These are phyloP conservation scores for Cristatella mucedo DNA, from an alignment of 2,888 invertebrate genomes.

Conservation along the genomic window DNA sequence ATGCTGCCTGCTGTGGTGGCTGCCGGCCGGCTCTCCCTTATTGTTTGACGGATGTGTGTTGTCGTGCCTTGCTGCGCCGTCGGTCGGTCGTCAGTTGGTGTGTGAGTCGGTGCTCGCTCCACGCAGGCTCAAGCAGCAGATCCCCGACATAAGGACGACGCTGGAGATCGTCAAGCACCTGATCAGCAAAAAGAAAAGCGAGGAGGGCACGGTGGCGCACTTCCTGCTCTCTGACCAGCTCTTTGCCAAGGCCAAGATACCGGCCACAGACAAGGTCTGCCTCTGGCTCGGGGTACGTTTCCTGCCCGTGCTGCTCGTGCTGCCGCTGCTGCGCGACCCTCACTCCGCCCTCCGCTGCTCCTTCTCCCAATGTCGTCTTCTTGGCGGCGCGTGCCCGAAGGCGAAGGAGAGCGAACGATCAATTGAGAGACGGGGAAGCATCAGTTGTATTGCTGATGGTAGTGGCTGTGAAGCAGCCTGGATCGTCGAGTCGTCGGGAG, in stretches of 20 bases:
- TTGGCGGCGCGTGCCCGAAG: neutral
- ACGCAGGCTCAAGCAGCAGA: constrained; percentile 56
- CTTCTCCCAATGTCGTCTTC: neutral
- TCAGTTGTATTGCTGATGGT: no score
- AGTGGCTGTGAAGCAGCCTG: no score
- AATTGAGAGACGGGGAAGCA: no score
- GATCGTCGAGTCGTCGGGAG: no score
- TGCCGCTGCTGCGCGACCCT: neutral
- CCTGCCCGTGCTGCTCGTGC: neutral
- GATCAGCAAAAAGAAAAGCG: constrained; percentile 51
- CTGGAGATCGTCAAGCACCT: constrained; percentile 78
- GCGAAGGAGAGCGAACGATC: no score
- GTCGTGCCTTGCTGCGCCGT: no score
- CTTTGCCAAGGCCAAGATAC: constrained; percentile 64
- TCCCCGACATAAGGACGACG: constrained; percentile 82
- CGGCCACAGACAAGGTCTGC: constrained; percentile 70
- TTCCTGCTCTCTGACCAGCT: constrained; percentile 85
- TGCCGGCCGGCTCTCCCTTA: no score
- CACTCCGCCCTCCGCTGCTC: neutral
- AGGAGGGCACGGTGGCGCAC: constrained; percentile 59
- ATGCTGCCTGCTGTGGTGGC: no score
- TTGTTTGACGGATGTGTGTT: no score
- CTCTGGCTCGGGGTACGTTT: constrained; percentile 48
- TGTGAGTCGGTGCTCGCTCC: no score
- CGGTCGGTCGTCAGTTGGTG: no score